Conservation (phyloP, 2,888 invertebrate species). For the Cephus spinipes region DNA sequence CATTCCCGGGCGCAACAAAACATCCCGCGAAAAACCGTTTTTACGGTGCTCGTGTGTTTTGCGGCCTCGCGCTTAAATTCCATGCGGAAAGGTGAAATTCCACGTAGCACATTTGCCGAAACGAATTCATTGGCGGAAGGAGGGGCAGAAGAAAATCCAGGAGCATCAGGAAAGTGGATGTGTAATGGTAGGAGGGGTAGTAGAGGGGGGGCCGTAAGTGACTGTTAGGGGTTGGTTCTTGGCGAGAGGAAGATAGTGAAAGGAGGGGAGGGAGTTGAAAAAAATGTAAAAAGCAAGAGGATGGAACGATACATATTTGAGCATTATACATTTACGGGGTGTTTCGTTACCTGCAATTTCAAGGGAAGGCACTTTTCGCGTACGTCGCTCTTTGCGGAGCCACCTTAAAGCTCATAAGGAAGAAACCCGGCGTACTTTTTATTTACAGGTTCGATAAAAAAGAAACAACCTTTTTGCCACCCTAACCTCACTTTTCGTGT, state of each 20-base stretch:
- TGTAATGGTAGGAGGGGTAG: background rate
- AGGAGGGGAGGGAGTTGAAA: background rate
- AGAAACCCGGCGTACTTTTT: constrained; percentile 18
- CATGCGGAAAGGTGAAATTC: background rate
- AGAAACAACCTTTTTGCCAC: background rate
- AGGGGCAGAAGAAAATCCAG: background rate
- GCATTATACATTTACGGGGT: background rate
- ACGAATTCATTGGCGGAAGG: background rate
- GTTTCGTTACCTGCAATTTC: background rate
- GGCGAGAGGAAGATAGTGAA: background rate
- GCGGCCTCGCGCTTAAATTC: background rate
- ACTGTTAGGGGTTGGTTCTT: background rate
- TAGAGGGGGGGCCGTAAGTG: background rate
- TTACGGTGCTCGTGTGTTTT: background rate
- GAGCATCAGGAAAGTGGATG: background rate
- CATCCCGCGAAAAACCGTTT: background rate
- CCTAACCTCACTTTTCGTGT: background rate
- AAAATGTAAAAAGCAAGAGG: background rate
- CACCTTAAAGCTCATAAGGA: constrained; percentile 17
- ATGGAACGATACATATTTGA: background rate
- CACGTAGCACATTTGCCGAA: background rate
- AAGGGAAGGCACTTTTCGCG: background rate
- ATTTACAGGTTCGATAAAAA: constrained; percentile 29
- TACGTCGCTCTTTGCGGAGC: constrained; percentile 3
- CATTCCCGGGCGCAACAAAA: background rate